Evolutionary conservation across 2,797 vertebrate species (phyloP).

Genomic region (Orestias chungarensis): DNA sequence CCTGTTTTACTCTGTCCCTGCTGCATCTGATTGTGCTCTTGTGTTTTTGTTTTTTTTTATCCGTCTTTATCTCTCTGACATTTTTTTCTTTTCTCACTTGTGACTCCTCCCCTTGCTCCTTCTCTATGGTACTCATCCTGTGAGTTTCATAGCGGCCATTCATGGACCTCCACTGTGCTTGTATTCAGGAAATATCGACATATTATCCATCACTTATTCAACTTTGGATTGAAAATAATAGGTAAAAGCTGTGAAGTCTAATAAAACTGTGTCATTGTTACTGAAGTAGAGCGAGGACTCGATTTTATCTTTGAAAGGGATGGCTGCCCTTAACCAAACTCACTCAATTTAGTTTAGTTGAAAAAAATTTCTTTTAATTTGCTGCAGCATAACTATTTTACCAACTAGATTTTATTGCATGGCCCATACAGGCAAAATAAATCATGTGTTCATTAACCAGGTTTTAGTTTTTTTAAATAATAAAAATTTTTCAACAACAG

Average conservation of each 20-base stretch:
- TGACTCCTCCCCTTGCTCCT: slow-evolving; percentile 15
- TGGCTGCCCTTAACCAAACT: slow-evolving; percentile 25
- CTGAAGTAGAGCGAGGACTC: slow-evolving; percentile 16
- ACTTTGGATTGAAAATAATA: slow-evolving; percentile 32
- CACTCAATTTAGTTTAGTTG: slow-evolving; percentile 17
- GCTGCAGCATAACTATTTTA: not conserved
- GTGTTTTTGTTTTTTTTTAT: slow-evolving; percentile 32
- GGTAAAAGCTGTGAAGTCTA: slow-evolving; percentile 16
- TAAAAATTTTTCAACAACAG: not conserved
- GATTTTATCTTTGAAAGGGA: slow-evolving; percentile 28
- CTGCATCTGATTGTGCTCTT: slow-evolving; percentile 26
- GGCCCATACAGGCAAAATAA: not conserved
- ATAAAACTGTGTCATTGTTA: slow-evolving; percentile 18
- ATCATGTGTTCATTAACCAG: slow-evolving; percentile 13
- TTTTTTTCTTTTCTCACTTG: slow-evolving; percentile 8
- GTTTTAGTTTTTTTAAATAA: not conserved
- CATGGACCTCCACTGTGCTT: slow-evolving; percentile 1
- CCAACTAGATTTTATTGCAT: not conserved
- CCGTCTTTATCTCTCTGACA: slow-evolving; percentile 26
- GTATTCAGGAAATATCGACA: slow-evolving; percentile 4
- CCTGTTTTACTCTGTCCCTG: slow-evolving; percentile 40
- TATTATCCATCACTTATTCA: slow-evolving; percentile 27
- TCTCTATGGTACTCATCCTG: slow-evolving; percentile 6
- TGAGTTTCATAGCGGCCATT: slow-evolving; percentile 18
- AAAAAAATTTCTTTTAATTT: slow-evolving; percentile 43